Evolutionary conservation across 1,140 invertebrate genomes (phyloP), one percentile per base, ranked within the genome.

Genomic region (Coptotermes formosanus): DNA sequence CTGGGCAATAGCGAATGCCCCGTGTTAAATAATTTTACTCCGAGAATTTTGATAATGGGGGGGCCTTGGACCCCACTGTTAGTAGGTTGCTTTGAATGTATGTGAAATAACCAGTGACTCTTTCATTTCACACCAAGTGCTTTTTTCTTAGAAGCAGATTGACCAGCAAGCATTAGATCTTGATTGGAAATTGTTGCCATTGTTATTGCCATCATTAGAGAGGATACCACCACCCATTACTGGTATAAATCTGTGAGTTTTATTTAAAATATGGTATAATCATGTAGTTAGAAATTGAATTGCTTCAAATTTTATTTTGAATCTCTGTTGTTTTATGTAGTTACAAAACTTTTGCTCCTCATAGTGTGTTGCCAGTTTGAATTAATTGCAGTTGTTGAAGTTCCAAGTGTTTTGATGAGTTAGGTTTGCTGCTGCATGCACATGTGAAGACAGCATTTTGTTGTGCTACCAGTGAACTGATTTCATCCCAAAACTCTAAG

Each of bases 141-240:
- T 75, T 75, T 75, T 75, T 75, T 75, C 64, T 75, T 75, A 75
- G 64, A 75, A 75, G 64, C 64, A 75, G 64, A 75, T 75, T 30
- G 64, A 25, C 64, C 64, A 75, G n/a, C 25, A 3, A 9, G n/a
- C 1, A 30, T 30, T 75, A 30, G 64, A 75, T 75, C 30, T 75
- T 30, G n/a, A 75, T 75, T 75, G 25, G 64, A 25, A 75, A 75
- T 12, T 23, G 21, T 19, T 64, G 19, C 16, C 21, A 23, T 59
- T 59, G 55, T n/a, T 23, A 23, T 30, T 30, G 64, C 9, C 64
- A 75, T 30, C n/a, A 30, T 75, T 75, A 75, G n/a, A 75, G 64
- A 16, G n/a, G 25, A 64, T n/a, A 75, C 64, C n/a, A 30, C 25
- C 25, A 75, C 25, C 64, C 25, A 16, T 25, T 11, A 8, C 30